phyloP scores from a whole-genome alignment of 2,113 vertebrate genomes.

The Malurus alboscapulatus region DNA sequence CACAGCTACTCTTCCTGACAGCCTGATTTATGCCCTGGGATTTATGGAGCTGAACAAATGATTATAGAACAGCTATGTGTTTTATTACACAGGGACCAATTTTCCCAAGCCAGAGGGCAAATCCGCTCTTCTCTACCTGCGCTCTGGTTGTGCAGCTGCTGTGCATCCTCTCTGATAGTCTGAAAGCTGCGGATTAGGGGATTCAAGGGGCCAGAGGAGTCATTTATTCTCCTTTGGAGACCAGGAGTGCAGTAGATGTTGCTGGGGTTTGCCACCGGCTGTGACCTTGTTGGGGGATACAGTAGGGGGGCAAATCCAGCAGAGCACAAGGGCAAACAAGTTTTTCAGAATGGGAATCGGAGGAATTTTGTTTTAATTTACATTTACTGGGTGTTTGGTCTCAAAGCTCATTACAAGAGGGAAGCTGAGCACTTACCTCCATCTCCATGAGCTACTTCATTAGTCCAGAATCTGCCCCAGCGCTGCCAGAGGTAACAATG shows the following conservation, averaged over 20 bases:
- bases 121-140: background rate
- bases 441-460: background rate
- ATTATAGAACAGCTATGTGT: background rate
- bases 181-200: background rate
- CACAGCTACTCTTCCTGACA: background rate
- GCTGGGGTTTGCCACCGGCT: background rate
- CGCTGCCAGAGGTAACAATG: background rate
- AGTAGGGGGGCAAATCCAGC: too few species aligned
- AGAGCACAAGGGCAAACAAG: background rate
- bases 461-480: background rate
- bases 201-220: background rate
- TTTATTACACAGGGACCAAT: slow-evolving; percentile 14
- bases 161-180: background rate
- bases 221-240: background rate
- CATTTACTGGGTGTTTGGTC: background rate
- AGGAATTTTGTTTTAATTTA: background rate
- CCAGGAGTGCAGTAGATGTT: background rate
- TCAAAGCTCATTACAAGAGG: background rate
- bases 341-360: background rate
- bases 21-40: background rate
- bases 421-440: background rate
- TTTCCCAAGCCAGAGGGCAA: slow-evolving; percentile 15
- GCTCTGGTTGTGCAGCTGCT: background rate
- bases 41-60: slow-evolving; percentile 16
- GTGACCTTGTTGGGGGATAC: background rate